phyloP scores from a whole-genome alignment of 2,888 invertebrate species.

The Boloria euphrosyne region DNA sequence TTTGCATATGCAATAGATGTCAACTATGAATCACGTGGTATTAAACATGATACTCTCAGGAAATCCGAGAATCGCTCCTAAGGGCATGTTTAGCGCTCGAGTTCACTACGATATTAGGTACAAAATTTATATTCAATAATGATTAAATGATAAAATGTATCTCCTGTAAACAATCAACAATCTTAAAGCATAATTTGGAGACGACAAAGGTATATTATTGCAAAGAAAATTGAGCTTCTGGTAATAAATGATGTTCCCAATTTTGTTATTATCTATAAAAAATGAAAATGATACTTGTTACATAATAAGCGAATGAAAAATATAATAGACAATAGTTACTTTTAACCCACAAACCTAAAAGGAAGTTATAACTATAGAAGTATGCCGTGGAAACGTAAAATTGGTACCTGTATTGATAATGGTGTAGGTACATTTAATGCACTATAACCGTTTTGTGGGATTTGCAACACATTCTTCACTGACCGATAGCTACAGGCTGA shows the following conservation, averaged over 20 bases:
- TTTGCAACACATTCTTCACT: conserved; percentile 40
- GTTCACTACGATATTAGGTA: conserved; percentile 31
- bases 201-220: too few species aligned
- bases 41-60: conserved; percentile 24
- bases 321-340: conserved; percentile 20
- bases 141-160: too few species aligned
- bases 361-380: conserved; percentile 37
- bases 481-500: conserved; percentile 46
- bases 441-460: conserved; percentile 36
- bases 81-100: conserved; percentile 29
- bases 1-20: conserved; percentile 22
- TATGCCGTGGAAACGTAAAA: conserved; percentile 40
- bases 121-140: too few species aligned
- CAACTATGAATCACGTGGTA: conserved; percentile 31
- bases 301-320: conserved; percentile 15
- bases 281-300: conserved; percentile 11
- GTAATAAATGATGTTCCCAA: too few species aligned
- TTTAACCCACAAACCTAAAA: conserved; percentile 37
- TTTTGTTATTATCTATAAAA: not conserved
- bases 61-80: conserved; percentile 31
- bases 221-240: too few species aligned
- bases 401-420: conserved; percentile 36
- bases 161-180: too few species aligned
- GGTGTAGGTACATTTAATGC: conserved; percentile 32
- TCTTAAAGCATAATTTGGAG: too few species aligned